These are phyloP conservation scores for Apus apus DNA, from an alignment of 2,113 vertebrate species.

Conservation along the genomic window DNA sequence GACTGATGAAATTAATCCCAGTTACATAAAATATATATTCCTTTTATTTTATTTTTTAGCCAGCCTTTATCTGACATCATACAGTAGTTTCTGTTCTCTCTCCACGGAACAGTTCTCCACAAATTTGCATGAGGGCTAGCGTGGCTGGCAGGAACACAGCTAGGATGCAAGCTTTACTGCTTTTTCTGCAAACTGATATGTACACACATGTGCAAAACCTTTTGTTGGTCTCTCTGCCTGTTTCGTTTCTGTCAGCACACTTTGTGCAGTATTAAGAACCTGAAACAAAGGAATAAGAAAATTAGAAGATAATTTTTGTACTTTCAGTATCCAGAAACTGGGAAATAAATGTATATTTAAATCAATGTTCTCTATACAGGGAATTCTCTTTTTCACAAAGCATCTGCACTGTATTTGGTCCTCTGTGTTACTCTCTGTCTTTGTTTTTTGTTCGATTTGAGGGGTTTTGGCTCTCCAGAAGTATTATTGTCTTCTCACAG, in stretches of 20 bases:
- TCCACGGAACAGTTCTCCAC: not conserved
- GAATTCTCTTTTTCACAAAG: not conserved
- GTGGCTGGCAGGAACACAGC: not conserved
- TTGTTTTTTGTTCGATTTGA: not conserved
- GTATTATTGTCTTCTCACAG: not conserved
- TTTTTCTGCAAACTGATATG: not conserved
- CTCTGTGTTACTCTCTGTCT: not conserved
- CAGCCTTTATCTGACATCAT: not conserved
- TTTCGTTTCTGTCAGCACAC: not conserved
- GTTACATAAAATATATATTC: not conserved
- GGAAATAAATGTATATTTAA: not conserved
- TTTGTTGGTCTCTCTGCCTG: not conserved
- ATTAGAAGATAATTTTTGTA: not conserved
- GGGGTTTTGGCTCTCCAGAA: not conserved
- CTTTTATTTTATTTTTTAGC: not conserved
- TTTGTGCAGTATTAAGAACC: not conserved
- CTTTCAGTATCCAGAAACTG: not conserved
- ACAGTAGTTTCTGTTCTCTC: not conserved
- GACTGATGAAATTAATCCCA: not conserved
- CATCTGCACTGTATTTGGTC: fast-evolving
- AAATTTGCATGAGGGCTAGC: fast-evolving
- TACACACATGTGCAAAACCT: not conserved
- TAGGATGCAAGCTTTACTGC: not conserved
- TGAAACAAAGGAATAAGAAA: not conserved
- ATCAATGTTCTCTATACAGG: not conserved